Percentiles rank a stretch among this genome's conserved stretches.
Evolutionary conservation across 2,888 invertebrate genomes (phyloP).

Genomic region (Nemotelus pantherinus): DNA sequence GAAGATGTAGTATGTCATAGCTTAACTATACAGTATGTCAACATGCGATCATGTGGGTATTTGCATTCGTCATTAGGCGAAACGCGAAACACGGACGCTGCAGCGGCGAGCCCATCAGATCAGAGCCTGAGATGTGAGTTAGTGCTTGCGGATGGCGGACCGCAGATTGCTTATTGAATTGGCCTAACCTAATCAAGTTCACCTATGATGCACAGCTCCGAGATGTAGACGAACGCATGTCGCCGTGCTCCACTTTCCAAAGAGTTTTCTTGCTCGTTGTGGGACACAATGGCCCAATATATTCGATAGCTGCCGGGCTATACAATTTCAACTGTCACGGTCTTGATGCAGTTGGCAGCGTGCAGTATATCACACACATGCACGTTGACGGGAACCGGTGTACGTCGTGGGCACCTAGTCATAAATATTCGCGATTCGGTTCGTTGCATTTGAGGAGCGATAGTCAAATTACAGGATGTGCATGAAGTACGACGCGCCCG

Average conservation of each 20-base stretch:
- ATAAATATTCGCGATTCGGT: slow-evolving; percentile 33
- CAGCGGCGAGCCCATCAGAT: not conserved
- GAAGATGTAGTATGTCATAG: slow-evolving; percentile 1
- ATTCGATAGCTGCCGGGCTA: slow-evolving; percentile 41
- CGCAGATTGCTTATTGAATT: slow-evolving; percentile 21
- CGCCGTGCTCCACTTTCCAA: slow-evolving; percentile 39
- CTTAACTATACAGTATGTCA: slow-evolving; percentile 9
- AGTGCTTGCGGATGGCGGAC: slow-evolving; percentile 12
- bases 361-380: slow-evolving; percentile 25
- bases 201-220: slow-evolving; percentile 16
- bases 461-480: slow-evolving; percentile 13
- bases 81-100: slow-evolving; percentile 5
- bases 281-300: slow-evolving; percentile 45
- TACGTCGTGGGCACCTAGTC: slow-evolving; percentile 14
- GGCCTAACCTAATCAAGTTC: slow-evolving; percentile 40
- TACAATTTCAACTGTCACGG: slow-evolving; percentile 29
- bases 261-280: slow-evolving; percentile 42
- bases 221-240: slow-evolving; percentile 2
- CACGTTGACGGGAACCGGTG: slow-evolving; percentile 1
- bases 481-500: not conserved
- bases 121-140: slow-evolving; percentile 26
- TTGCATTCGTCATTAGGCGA: slow-evolving; percentile 41
- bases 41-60: slow-evolving; percentile 27
- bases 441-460: slow-evolving; percentile 9
- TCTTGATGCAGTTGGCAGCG: slow-evolving; percentile 1